A percentile compares a stretch with the other conserved stretches of the same genome.
These are phyloP conservation scores for Calliphora vicina DNA, from an alignment of 1,140 invertebrate genomes.

Conservation along the genomic window DNA sequence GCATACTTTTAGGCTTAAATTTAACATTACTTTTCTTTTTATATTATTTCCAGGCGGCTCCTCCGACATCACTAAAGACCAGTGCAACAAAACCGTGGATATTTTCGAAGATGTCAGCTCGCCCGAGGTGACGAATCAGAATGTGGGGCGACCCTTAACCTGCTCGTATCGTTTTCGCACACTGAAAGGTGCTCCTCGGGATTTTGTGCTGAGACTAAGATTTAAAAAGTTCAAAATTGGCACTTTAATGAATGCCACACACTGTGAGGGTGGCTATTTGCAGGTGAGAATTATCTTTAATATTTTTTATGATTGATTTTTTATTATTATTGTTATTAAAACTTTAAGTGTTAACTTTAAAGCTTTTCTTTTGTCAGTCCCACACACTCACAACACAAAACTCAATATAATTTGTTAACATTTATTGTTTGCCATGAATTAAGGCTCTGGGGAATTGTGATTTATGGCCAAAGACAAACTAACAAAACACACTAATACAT, in stretches of 20 bases:
- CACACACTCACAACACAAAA: neutral
- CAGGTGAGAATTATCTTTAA: constrained; percentile 70
- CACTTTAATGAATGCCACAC: constrained; percentile 82
- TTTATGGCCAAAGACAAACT: constrained; percentile 17
- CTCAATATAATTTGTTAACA: constrained; percentile 31
- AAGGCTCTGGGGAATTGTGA: constrained; percentile 28
- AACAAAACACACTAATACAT: constrained; percentile 23
- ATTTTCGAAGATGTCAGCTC: constrained; percentile 90
- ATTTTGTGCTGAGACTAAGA: constrained; percentile 87
- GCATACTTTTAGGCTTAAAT: neutral
- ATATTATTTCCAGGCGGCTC: constrained; percentile 49
- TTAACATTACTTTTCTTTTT: neutral
- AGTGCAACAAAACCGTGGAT: constrained; percentile 92
- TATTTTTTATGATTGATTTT: too few relatives aligned
- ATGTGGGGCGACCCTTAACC: constrained; percentile 81
- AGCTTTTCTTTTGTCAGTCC: neutral
- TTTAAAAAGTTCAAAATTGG: constrained; percentile 94
- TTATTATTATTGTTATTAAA: neutral
- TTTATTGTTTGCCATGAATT: constrained; percentile 8
- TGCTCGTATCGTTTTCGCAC: constrained; percentile 89
- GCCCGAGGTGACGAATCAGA: constrained; percentile 82
- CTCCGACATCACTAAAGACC: constrained; percentile 66
- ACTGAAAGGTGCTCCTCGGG: constrained; percentile 80
- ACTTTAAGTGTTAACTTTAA: neutral
- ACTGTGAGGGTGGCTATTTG: constrained; percentile 84